These are phyloP conservation scores for Hippopotamus amphibius DNA, from an alignment of 2,113 vertebrate genomes.

Conservation along the genomic window DNA sequence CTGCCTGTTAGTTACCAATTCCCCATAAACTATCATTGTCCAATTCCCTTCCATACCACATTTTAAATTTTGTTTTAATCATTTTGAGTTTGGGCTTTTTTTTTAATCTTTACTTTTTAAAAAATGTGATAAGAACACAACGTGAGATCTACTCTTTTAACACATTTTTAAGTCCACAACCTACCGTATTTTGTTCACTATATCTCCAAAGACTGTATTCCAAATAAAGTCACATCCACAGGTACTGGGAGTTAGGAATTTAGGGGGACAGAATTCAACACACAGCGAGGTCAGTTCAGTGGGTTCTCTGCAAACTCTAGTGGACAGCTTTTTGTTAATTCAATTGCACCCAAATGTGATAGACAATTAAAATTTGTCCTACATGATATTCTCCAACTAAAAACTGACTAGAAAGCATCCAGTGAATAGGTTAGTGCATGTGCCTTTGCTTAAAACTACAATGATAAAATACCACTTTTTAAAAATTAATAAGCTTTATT, in stretches of 20 bases:
- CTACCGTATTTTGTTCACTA: fast-evolving
- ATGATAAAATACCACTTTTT: not conserved
- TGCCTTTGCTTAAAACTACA: not conserved
- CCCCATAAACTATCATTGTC: not conserved
- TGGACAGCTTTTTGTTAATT: not conserved
- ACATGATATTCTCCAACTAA: too few species aligned
- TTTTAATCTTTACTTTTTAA: not conserved
- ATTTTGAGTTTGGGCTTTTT: not conserved
- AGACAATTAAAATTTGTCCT: not conserved
- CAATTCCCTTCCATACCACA: not conserved
- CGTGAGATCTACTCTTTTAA: not conserved
- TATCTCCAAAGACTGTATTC: not conserved
- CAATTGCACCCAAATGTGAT: not conserved
- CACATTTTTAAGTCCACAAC: not conserved
- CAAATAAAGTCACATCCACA: not conserved
- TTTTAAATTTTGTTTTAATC: not conserved
- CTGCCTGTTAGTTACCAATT: not conserved
- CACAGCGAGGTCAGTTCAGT: too few species aligned
- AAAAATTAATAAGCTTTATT: not conserved
- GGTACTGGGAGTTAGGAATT: not conserved
- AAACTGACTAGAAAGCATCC: not conserved
- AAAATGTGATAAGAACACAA: not conserved
- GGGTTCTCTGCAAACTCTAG: not conserved
- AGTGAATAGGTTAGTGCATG: too few species aligned
- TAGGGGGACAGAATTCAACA: too few species aligned